phyloP scores from a whole-genome alignment of 2,797 vertebrate genomes.

The Anableps anableps region DNA sequence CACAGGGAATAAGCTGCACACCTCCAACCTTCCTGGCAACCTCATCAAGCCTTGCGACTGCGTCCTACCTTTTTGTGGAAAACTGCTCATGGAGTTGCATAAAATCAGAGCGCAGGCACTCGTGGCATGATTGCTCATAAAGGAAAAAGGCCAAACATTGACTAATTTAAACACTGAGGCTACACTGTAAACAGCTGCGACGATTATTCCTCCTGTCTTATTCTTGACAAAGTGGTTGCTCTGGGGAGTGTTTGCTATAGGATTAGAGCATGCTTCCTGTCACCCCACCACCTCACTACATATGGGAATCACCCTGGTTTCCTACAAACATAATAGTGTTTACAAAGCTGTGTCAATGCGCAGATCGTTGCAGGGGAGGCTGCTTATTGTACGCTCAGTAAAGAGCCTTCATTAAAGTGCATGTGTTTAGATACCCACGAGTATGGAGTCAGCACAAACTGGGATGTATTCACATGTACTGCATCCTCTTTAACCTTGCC shows the following conservation, averaged over 20 bases:
- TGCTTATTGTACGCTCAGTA: conserved; percentile 68
- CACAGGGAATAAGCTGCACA: not conserved
- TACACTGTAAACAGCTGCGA: conserved; percentile 33
- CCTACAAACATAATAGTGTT: conserved; percentile 32
- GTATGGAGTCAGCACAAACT: conserved; percentile 65
- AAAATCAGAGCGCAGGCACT: conserved; percentile 27
- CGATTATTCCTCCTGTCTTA: conserved; percentile 19
- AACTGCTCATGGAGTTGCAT: conserved; percentile 32
- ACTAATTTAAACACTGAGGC: conserved; percentile 23
- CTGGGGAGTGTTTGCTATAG: conserved; percentile 11
- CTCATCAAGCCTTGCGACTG: conserved; percentile 16
- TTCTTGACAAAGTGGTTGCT: conserved; percentile 18
- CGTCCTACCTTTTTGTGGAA: conserved; percentile 20
- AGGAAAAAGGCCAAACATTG: conserved; percentile 30
- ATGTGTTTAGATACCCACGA: conserved; percentile 38
- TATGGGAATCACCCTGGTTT: conserved; percentile 47
- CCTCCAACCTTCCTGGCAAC: conserved; percentile 3
- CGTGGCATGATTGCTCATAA: conserved; percentile 15
- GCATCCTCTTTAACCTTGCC: conserved; percentile 42
- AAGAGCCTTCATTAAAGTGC: conserved; percentile 64
- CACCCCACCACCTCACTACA: conserved; percentile 1
- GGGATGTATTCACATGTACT: conserved; percentile 29
- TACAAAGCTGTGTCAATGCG: conserved; percentile 44
- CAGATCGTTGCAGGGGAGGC: conserved; percentile 55
- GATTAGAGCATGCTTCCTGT: conserved; percentile 6